These are phyloP conservation scores for Galemys pyrenaicus DNA, from an alignment of 2,113 vertebrate species.

Conservation along the genomic window DNA sequence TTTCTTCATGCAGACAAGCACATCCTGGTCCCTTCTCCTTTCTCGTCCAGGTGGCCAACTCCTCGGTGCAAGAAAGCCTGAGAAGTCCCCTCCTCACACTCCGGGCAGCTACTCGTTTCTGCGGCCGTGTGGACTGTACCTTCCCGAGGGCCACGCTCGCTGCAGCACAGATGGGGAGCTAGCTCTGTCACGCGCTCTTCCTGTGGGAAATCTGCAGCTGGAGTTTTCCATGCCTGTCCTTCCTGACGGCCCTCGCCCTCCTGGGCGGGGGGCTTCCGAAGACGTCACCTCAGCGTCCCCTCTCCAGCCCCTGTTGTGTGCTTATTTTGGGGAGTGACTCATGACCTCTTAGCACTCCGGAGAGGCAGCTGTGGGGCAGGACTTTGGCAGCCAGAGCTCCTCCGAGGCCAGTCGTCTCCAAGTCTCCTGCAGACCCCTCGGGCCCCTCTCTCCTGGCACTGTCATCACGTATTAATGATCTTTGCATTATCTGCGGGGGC, in stretches of 20 bases:
- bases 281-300: rapidly evolving
- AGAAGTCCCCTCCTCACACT: neutral
- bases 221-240: no score
- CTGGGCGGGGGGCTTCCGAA: neutral
- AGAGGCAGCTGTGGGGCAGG: rapidly evolving
- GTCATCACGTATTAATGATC: rapidly evolving
- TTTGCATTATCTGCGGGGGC: neutral
- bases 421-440: no score
- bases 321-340: neutral
- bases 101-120: neutral
- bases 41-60: neutral
- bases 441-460: neutral
- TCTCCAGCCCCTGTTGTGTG: no score
- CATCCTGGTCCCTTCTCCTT: neutral
- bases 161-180: neutral
- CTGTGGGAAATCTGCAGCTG: rapidly evolving
- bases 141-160: neutral
- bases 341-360: neutral
- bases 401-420: rapidly evolving
- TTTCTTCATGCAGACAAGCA: rapidly evolving
- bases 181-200: neutral
- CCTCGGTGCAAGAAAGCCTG: neutral
- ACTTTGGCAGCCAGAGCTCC: neutral
- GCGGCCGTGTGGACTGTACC: neutral
- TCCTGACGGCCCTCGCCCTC: neutral